Percentiles rank a stretch among this genome's conserved stretches.
Evolutionary conservation across 1,140 invertebrate genomes (phyloP).

Genomic region (Tetranychus cinnabarinus): DNA sequence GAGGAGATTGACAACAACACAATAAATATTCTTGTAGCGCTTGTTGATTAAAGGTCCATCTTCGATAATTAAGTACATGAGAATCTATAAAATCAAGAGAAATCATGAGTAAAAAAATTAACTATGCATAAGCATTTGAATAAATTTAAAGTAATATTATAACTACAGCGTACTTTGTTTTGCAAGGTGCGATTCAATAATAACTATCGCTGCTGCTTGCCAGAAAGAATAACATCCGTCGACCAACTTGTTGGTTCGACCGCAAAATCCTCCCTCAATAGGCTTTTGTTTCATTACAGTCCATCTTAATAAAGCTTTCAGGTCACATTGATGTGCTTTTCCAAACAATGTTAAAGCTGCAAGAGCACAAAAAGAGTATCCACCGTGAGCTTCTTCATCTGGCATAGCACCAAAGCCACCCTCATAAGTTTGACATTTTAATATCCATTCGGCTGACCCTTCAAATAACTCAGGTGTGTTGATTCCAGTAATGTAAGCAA

Average conservation of each 20-base stretch:
- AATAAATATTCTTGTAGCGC: conserved; percentile 87
- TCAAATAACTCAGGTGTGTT: conserved; percentile 50
- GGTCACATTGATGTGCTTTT: conserved; percentile 49
- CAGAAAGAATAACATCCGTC: conserved; percentile 98
- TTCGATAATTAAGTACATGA: conserved; percentile 14
- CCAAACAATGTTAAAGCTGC: conserved; percentile 61
- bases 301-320: conserved; percentile 39
- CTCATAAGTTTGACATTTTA: conserved; percentile 56
- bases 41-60: conserved; percentile 50
- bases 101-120: background rate
- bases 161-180: conserved; percentile 19
- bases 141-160: background rate
- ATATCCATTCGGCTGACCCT: conserved; percentile 68
- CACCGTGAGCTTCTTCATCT: conserved; percentile 90
- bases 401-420: conserved; percentile 87
- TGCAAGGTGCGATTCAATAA: conserved; percentile 35
- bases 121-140: too few species aligned
- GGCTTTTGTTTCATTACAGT: conserved; percentile 21
- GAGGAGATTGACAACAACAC: conserved; percentile 64
- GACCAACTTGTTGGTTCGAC: conserved; percentile 81
- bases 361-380: conserved; percentile 89
- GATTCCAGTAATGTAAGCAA: conserved; percentile 66
- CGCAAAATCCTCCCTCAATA: conserved; percentile 31
- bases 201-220: conserved; percentile 73
- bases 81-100: conserved; percentile 1